phyloP scores from a whole-genome alignment of 2,113 vertebrate species.

The Plecturocebus donacophilus region DNA sequence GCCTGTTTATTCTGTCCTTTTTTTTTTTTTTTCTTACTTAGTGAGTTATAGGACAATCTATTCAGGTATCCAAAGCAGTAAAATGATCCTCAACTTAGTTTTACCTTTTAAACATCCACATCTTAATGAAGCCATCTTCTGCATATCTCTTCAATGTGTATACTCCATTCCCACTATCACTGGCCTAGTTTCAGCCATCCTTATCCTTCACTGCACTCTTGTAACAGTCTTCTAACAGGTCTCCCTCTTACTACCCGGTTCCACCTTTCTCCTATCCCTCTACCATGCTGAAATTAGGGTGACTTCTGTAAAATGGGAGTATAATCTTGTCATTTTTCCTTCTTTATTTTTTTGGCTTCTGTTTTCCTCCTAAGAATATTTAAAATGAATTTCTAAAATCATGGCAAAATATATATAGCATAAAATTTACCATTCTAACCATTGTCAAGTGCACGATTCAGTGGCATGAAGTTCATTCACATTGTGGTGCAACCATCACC shows the following conservation, averaged over 20 bases:
- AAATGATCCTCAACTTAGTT: background rate
- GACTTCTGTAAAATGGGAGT: background rate
- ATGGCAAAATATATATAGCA: background rate
- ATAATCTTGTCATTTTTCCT: background rate
- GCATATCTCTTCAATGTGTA: background rate
- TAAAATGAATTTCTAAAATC: background rate
- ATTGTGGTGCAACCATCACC: background rate
- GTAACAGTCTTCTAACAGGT: background rate
- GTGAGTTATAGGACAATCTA: background rate
- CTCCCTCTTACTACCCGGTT: background rate
- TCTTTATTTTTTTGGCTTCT: background rate
- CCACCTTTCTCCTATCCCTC: background rate
- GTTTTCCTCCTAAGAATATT: background rate
- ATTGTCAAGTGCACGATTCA: background rate
- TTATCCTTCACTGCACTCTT: background rate
- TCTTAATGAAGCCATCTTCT: background rate
- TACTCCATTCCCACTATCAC: background rate
- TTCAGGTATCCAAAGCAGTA: background rate
- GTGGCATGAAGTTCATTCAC: background rate
- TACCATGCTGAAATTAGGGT: background rate
- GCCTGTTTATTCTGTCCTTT: background rate
- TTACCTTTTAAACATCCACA: background rate
- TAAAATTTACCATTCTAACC: background rate
- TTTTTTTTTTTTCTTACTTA: background rate
- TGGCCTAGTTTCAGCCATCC: background rate